Evolutionary conservation across 2,113 vertebrate genomes (phyloP), one percentile per base, ranked within the genome.

Genomic region (Desmodus rotundus): DNA sequence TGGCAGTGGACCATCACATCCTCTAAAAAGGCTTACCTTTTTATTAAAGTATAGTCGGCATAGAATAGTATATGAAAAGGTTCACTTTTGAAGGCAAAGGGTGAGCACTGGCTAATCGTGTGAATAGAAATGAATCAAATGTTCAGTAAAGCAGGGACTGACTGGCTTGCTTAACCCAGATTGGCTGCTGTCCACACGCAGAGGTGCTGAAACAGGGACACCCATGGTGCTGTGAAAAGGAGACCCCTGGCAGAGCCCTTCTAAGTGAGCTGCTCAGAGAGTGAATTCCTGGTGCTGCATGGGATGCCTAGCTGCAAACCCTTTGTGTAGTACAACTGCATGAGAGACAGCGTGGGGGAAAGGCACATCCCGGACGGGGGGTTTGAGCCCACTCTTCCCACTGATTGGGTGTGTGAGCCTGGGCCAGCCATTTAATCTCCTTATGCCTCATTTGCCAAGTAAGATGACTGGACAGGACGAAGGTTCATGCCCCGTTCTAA

Each of bases 401-500:
- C 50, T 87, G 77, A 94, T n/a, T 78, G 73, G 65, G n/a, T 78
- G 14, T 52, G 28, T 73, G 43, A 82, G 38, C 33, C 43, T 70
- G 8, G 54, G 58, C 80, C 85, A 95, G 36, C 50, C 54, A 80
- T 89, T 93, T 80, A 77, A 73, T 77, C 54, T 94, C 77, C 3
- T 12, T 58, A 67, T 43, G 31, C 72, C 65, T 97, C 94, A 93
- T 93, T 96, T 95, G 93, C 94, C 56, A 85, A 82, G 76, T 67
- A 92, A 89, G 56, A 72, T 61, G 74, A 84, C n/a, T 73, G n/a
- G 31, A 80, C 41, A 16, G 45, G 56, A 87, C 92, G 16, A 17
- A 87, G 58, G 41, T 90, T 89, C 36, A 93, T 50, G 73, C 41
- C 20, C n/a, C 63, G 12, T 81, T 94, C 47, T 96, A 56, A 92